phyloP scores from a whole-genome alignment of 2,797 vertebrate species.

The Stomatorhinus walkeri region DNA sequence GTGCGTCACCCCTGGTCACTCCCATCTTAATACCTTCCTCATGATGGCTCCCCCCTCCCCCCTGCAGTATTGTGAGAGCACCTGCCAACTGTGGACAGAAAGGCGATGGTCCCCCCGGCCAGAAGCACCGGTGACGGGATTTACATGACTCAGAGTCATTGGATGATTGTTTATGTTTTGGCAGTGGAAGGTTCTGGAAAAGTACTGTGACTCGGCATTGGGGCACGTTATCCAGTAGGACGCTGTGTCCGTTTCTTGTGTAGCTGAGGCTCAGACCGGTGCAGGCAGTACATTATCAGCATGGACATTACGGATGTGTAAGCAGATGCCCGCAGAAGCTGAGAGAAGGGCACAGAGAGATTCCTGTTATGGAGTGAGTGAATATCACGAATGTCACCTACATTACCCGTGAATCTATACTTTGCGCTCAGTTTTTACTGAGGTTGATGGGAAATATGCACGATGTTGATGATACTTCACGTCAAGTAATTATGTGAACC shows the following conservation, averaged over 20 bases:
- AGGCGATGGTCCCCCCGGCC: not conserved
- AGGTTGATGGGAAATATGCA: not conserved
- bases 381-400: not conserved
- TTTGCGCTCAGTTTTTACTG: not conserved
- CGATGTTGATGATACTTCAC: not conserved
- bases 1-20: not conserved
- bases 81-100: not conserved
- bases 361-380: not conserved
- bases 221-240: not conserved
- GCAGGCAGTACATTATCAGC: not conserved
- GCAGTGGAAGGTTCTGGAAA: slow-evolving; percentile 19
- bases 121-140: not conserved
- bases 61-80: not conserved
- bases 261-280: not conserved
- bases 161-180: slow-evolving; percentile 20
- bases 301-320: not conserved
- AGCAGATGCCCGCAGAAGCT: not conserved
- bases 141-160: not conserved
- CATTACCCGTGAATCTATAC: not conserved
- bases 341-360: not conserved
- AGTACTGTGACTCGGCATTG: slow-evolving; percentile 1
- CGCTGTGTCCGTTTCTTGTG: slow-evolving; percentile 13
- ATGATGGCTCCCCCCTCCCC: not conserved
- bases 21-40: not conserved
- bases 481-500: not conserved